These are phyloP conservation scores for Trachelipus rathkii DNA, from an alignment of 1,140 invertebrate species.

Conservation along the genomic window DNA sequence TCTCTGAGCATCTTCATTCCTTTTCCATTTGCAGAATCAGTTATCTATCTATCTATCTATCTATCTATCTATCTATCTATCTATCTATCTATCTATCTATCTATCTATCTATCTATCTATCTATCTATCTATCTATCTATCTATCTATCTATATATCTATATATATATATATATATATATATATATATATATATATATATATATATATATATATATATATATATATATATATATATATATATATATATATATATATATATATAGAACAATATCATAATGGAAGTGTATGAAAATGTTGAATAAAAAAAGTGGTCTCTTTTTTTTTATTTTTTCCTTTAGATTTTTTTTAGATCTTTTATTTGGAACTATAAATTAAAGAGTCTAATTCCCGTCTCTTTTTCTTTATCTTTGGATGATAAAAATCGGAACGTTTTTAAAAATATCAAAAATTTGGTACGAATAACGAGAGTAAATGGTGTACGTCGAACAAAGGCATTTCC, in stretches of 20 bases:
- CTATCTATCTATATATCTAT: background rate
- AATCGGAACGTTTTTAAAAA: too few species aligned
- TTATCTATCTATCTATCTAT: background rate
- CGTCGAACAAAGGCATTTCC: too few species aligned
- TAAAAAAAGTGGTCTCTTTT: too few species aligned
- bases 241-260: slow-evolving; percentile 15
- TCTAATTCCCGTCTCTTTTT: too few species aligned
- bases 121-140: background rate
- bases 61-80: slow-evolving; percentile 1
- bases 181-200: slow-evolving; percentile 1
- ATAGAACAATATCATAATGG: background rate
- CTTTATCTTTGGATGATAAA: too few species aligned
- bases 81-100: background rate
- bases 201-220: slow-evolving; percentile 8
- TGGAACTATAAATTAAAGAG: too few species aligned
- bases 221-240: slow-evolving; percentile 15
- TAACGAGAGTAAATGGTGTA: too few species aligned
- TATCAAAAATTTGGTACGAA: too few species aligned
- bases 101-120: background rate
- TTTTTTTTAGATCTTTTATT: too few species aligned
- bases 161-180: slow-evolving; percentile 15
- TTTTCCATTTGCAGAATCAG: background rate
- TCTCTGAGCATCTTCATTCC: background rate
- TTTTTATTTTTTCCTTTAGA: too few species aligned
- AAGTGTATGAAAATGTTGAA: background rate